A percentile compares a stretch with the other conserved stretches of the same genome.
These are phyloP conservation scores for Eurytemora carolleeae DNA, from an alignment of 1,140 invertebrate genomes.

Conservation along the genomic window DNA sequence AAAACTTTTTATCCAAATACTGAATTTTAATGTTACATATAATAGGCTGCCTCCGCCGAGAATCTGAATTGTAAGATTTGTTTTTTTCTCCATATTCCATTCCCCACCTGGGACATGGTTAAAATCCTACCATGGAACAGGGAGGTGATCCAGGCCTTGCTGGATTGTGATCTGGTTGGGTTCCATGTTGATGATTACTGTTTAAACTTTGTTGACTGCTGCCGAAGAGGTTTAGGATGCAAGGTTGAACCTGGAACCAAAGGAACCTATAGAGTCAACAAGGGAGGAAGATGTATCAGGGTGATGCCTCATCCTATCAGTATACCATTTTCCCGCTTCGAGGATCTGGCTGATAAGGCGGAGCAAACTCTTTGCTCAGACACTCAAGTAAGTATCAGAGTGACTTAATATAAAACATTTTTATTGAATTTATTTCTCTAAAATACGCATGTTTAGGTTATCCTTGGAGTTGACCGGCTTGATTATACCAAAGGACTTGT, in stretches of 20 bases:
- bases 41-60: slow-evolving; percentile 48
- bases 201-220: slow-evolving; percentile 74
- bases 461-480: slow-evolving; percentile 63
- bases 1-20: too few relatives aligned
- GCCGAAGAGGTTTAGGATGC: slow-evolving; percentile 61
- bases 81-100: slow-evolving; percentile 79
- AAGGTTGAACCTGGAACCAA: slow-evolving; percentile 69
- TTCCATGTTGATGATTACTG: slow-evolving; percentile 82
- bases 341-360: slow-evolving; percentile 52
- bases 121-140: slow-evolving; percentile 71
- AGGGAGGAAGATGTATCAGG: slow-evolving; percentile 58
- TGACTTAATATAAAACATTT: too few relatives aligned
- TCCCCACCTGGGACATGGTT: slow-evolving; percentile 79
- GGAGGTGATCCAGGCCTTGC: slow-evolving; percentile 49
- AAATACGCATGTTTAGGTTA: slow-evolving; percentile 44
- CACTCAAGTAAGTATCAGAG: too few relatives aligned
- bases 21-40: too few relatives aligned
- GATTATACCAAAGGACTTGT: slow-evolving; percentile 81
- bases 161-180: slow-evolving; percentile 69
- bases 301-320: slow-evolving; percentile 59
- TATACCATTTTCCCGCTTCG: slow-evolving; percentile 66
- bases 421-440: neutral
- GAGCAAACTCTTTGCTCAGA: too few relatives aligned
- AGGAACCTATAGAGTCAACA: slow-evolving; percentile 62
- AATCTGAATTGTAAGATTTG: slow-evolving; percentile 53